These are phyloP conservation scores for Plotosus lineatus DNA, from an alignment of 2,113 vertebrate species.

Conservation along the genomic window DNA sequence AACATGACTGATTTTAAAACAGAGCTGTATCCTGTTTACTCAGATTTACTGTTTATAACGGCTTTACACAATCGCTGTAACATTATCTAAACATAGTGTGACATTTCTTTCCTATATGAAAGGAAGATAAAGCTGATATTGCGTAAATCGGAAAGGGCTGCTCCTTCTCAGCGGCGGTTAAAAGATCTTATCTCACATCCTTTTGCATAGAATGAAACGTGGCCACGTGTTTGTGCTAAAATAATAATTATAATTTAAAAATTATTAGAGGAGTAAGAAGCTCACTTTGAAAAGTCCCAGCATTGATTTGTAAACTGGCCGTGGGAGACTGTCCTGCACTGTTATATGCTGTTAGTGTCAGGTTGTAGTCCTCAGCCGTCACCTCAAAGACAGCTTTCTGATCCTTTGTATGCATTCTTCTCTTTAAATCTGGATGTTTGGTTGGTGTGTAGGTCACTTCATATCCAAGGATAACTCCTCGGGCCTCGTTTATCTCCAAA, in stretches of 20 bases:
- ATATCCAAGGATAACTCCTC: constrained; percentile 58
- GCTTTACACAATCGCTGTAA: background rate
- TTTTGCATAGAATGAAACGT: constrained; percentile 35
- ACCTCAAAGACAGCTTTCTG: constrained; percentile 24
- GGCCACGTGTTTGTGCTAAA: background rate
- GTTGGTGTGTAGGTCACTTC: constrained; percentile 48
- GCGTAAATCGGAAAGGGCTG: constrained; percentile 31
- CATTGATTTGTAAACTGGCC: background rate
- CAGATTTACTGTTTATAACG: background rate
- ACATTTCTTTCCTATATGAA: background rate
- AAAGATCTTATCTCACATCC: constrained; percentile 44
- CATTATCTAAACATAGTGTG: background rate
- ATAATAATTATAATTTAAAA: background rate
- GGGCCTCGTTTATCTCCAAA: constrained; percentile 6
- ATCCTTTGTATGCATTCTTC: constrained; percentile 22
- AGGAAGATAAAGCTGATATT: constrained; percentile 16
- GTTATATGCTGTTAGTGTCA: constrained; percentile 40
- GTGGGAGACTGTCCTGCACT: constrained; percentile 40
- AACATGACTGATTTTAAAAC: background rate
- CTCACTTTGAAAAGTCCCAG: constrained; percentile 30
- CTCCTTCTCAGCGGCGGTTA: constrained; percentile 31
- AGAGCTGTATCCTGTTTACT: background rate
- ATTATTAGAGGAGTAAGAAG: background rate
- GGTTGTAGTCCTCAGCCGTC: constrained; percentile 21
- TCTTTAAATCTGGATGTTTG: background rate